Conservation (phyloP, 1,140 invertebrate genomes). For the Ceratosolen fusciceps region DNA sequence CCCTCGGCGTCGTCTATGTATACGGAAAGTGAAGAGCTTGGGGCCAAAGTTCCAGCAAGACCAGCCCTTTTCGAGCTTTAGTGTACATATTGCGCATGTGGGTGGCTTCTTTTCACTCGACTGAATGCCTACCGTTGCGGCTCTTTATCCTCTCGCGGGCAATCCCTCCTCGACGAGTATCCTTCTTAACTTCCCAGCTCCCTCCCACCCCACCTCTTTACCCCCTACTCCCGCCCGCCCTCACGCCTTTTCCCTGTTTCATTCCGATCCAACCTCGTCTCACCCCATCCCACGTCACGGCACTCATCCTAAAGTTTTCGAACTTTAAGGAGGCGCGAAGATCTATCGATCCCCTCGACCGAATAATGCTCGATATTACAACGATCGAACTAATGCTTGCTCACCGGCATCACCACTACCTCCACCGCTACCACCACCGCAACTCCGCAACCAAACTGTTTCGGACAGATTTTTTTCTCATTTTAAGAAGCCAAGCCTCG, state of each 20-base stretch:
- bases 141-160: conserved; percentile 29
- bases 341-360: background rate
- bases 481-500: no score
- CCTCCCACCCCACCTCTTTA: background rate
- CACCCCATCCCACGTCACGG: no score
- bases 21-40: conserved; percentile 24
- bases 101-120: conserved; percentile 33
- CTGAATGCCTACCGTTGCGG: conserved; percentile 6
- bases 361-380: conserved; percentile 11
- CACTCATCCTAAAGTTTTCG: background rate
- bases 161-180: background rate
- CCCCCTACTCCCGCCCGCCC: no score
- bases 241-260: no score
- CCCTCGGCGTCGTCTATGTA: background rate
- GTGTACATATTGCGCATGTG: conserved; percentile 19
- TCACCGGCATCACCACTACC: no score
- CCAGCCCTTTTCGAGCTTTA: conserved; percentile 15
- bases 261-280: no score
- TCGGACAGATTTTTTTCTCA: no score
- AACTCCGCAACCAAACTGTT: no score
- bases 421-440: no score
- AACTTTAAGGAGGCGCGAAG: conserved; percentile 11
- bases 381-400: background rate
- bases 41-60: conserved; percentile 6
- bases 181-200: conserved; percentile 1